Percentiles rank a stretch among this genome's conserved stretches.
Evolutionary conservation across 2,113 vertebrate species (phyloP).

Genomic region (Pagrus major): DNA sequence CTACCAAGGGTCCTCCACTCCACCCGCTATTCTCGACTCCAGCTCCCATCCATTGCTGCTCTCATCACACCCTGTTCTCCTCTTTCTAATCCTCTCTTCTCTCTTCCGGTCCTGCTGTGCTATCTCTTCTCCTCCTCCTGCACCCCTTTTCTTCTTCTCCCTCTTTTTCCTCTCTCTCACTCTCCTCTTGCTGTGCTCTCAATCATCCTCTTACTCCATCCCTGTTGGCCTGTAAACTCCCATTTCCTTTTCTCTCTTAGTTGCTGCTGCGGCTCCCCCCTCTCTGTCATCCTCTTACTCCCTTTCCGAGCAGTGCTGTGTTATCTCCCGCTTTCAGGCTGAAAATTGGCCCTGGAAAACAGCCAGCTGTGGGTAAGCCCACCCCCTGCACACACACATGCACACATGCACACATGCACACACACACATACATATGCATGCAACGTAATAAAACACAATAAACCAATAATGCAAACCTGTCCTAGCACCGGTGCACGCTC

Average conservation of each 20-base stretch:
- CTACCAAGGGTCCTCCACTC: slow-evolving; percentile 37
- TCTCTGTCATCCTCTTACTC: slow-evolving; percentile 48
- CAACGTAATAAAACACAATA: slow-evolving; percentile 36
- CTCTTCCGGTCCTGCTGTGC: not conserved
- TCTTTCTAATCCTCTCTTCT: slow-evolving; percentile 37
- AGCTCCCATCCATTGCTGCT: slow-evolving; percentile 13
- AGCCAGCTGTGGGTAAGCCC: slow-evolving; percentile 27
- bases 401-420: slow-evolving; percentile 10
- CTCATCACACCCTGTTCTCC: slow-evolving; percentile 28
- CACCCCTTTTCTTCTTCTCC: not conserved
- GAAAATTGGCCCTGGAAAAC: slow-evolving; percentile 55
- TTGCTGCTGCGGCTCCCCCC: slow-evolving; percentile 13
- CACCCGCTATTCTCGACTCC: slow-evolving; percentile 2
- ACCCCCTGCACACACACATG: not conserved
- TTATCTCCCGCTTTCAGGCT: slow-evolving; percentile 72
- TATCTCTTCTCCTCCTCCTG: slow-evolving; percentile 11
- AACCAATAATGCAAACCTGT: slow-evolving; percentile 24
- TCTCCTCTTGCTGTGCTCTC: slow-evolving; percentile 16
- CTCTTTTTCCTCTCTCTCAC: not conserved
- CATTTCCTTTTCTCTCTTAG: slow-evolving; percentile 30
- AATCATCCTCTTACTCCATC: slow-evolving; percentile 54
- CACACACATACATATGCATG: not conserved
- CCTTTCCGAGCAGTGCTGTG: slow-evolving; percentile 43
- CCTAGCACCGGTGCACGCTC: not conserved
- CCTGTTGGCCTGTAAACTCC: slow-evolving; percentile 47